phyloP scores from a whole-genome alignment of 2,113 vertebrate species.

The Mustelus asterias region DNA sequence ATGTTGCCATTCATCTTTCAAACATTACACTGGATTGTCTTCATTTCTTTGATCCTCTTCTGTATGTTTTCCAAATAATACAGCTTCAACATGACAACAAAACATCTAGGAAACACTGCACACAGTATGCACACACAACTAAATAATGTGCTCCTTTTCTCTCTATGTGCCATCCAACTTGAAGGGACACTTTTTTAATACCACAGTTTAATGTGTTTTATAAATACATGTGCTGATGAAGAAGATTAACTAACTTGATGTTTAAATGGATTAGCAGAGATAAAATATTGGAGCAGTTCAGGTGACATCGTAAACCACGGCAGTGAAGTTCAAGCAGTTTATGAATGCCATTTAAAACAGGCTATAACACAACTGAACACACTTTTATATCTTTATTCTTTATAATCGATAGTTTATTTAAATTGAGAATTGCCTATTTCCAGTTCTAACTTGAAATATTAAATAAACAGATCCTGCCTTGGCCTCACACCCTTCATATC shows the following conservation, averaged over 20 bases:
- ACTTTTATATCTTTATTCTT: background rate
- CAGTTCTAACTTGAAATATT: background rate
- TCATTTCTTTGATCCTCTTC: background rate
- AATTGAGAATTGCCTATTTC: background rate
- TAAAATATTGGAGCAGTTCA: slow-evolving; percentile 21
- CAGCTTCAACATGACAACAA: background rate
- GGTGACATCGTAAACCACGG: background rate
- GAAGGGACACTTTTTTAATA: background rate
- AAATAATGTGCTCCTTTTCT: background rate
- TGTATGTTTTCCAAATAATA: background rate
- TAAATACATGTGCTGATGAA: background rate
- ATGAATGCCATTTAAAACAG: background rate
- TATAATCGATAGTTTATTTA: background rate
- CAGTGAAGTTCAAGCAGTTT: background rate
- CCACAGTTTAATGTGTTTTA: background rate
- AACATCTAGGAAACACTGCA: background rate
- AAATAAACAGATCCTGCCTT: background rate
- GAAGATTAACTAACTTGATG: slow-evolving; percentile 9
- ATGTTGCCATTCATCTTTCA: background rate
- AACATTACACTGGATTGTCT: background rate
- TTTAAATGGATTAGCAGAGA: slow-evolving; percentile 14
- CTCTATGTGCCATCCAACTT: background rate
- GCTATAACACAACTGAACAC: background rate
- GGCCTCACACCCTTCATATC: background rate
- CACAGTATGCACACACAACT: background rate